These are phyloP conservation scores for Hecatera dysodea DNA, from an alignment of 2,888 invertebrate species.

Conservation along the genomic window DNA sequence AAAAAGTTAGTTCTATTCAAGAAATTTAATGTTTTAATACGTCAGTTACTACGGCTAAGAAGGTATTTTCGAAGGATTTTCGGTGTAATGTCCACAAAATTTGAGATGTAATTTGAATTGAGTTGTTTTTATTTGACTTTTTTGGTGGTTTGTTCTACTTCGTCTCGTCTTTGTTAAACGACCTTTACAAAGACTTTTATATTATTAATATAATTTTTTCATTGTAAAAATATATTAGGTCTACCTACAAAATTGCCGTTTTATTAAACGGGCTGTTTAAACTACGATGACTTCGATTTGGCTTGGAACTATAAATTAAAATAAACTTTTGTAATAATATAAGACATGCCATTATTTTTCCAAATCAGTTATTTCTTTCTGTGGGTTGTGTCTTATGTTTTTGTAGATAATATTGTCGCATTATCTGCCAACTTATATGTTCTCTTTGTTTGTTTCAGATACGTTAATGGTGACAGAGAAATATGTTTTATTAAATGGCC, in stretches of 20 bases:
- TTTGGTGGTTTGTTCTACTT: neutral
- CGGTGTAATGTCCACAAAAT: conserved; percentile 21
- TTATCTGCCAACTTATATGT: too few relatives aligned
- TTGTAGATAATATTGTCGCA: too few relatives aligned
- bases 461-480: conserved; percentile 88
- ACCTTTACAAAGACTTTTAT: conserved; percentile 1
- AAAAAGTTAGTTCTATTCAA: conserved; percentile 20
- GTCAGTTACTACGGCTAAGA: conserved; percentile 30
- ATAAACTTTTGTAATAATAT: too few relatives aligned
- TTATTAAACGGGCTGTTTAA: too few relatives aligned
- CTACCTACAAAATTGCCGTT: too few relatives aligned
- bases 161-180: neutral
- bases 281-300: too few relatives aligned
- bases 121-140: neutral
- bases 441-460: conserved; percentile 73
- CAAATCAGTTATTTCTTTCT: too few relatives aligned
- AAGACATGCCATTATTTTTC: too few relatives aligned
- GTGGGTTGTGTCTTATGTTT: too few relatives aligned
- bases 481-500: conserved; percentile 92
- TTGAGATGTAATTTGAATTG: conserved; percentile 29
- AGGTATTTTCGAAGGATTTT: conserved; percentile 15
- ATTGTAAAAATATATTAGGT: too few relatives aligned
- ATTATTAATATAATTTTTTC: too few relatives aligned
- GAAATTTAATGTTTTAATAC: conserved; percentile 42
- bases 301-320: too few relatives aligned